A percentile compares a stretch with the other conserved stretches of the same genome.
Conservation (phyloP, 1,140 invertebrate species). For the Apis cerana region DNA sequence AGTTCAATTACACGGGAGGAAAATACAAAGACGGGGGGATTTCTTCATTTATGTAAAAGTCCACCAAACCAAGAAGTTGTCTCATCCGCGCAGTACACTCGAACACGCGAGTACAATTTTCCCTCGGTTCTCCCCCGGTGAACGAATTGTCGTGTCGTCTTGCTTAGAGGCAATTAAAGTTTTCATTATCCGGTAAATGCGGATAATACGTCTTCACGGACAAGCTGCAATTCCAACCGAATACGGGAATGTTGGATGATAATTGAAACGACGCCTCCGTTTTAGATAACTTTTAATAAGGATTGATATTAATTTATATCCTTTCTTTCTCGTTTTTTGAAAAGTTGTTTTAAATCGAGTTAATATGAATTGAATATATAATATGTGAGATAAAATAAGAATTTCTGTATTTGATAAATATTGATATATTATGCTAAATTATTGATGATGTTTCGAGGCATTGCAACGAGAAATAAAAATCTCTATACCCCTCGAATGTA, state of each 20-base stretch:
- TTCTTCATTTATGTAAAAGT: conserved; percentile 48
- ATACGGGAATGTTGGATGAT: background rate
- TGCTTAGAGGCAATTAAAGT: conserved; percentile 52
- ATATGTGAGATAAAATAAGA: no score
- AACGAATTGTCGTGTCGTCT: conserved; percentile 45
- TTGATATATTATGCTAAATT: no score
- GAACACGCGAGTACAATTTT: conserved; percentile 22
- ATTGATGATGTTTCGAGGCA: no score
- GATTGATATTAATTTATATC: no score
- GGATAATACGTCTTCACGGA: conserved; percentile 20
- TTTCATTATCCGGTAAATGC: conserved; percentile 49
- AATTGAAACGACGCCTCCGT: conserved; percentile 9
- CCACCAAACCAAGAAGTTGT: conserved; percentile 16
- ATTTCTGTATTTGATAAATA: no score
- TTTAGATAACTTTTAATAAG: background rate
- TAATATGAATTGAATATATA: no score
- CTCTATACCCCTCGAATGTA: no score
- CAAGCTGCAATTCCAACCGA: conserved; percentile 11
- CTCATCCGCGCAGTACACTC: background rate
- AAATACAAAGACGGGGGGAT: conserved; percentile 36
- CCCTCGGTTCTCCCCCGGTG: background rate
- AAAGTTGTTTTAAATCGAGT: no score
- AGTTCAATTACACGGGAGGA: conserved; percentile 27
- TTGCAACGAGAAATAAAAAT: no score
- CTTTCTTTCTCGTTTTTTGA: no score